Percentiles rank a stretch among this genome's conserved stretches.
phyloP scores from a whole-genome alignment of 2,888 invertebrate genomes.

The Pinctada fucata region DNA sequence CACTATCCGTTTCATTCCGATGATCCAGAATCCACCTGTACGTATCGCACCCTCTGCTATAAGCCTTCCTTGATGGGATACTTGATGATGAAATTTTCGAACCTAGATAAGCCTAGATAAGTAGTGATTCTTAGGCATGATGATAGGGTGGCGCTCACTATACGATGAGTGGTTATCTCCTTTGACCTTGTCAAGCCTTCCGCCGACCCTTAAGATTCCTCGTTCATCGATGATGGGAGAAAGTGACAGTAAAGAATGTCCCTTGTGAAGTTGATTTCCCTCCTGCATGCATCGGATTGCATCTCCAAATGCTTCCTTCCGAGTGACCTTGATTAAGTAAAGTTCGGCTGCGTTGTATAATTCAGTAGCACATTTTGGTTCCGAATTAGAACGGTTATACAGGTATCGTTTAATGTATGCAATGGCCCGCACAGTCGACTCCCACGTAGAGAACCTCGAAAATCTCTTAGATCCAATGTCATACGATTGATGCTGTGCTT shows the following conservation, averaged over 20 bases:
- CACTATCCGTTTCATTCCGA: constrained; percentile 24
- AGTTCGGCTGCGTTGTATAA: too few relatives aligned
- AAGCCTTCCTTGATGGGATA: constrained; percentile 32
- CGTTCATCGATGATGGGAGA: constrained; percentile 13
- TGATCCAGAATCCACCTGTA: constrained; percentile 32
- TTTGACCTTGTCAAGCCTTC: background rate
- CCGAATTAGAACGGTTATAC: too few relatives aligned
- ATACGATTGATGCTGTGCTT: too few relatives aligned
- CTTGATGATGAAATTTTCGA: constrained; percentile 28
- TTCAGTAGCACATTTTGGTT: too few relatives aligned
- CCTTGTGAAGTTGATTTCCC: background rate
- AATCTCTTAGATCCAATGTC: background rate
- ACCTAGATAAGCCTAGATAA: constrained; percentile 22
- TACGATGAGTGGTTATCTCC: too few relatives aligned
- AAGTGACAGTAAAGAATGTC: background rate
- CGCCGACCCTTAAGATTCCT: constrained; percentile 25
- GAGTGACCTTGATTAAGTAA: too few relatives aligned
- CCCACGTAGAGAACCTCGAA: background rate
- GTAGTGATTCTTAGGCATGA: constrained; percentile 31
- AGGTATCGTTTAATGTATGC: too few relatives aligned
- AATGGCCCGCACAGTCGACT: too few relatives aligned
- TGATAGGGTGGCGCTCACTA: too few relatives aligned
- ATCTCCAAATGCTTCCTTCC: background rate
- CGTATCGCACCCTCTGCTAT: constrained; percentile 39
- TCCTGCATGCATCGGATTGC: background rate